Conservation (phyloP, 2,888 invertebrate species). For the Rhorus exstirpatorius region DNA sequence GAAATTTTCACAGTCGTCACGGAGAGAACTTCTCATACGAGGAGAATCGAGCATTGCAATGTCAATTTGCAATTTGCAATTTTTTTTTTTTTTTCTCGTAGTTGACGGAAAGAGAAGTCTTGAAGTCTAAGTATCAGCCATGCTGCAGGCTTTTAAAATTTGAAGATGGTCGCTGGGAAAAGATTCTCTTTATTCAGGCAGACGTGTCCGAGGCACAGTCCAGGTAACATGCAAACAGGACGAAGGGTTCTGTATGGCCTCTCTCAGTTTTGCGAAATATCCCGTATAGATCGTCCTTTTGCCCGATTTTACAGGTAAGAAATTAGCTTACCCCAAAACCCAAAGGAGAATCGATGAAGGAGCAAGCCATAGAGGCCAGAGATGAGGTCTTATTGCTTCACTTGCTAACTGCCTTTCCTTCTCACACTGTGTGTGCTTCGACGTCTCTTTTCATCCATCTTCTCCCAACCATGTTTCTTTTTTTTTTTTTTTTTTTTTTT, state of each 20-base stretch:
- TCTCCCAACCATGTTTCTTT: constrained; percentile 46
- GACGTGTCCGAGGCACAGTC: constrained; percentile 24
- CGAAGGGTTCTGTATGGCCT: not conserved
- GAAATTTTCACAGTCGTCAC: not conserved
- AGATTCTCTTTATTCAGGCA: constrained; percentile 48
- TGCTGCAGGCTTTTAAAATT: constrained; percentile 19
- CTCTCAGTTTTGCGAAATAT: constrained; percentile 26
- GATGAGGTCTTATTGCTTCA: constrained; percentile 20
- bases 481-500: no score
- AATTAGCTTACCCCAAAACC: constrained; percentile 29
- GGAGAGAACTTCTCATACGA: not conserved
- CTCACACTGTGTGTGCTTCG: constrained; percentile 1
- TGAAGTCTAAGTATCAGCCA: not conserved
- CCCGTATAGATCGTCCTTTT: constrained; percentile 3
- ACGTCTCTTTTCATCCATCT: constrained; percentile 57
- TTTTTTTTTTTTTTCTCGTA: not conserved
- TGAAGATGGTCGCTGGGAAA: not conserved
- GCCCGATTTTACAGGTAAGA: constrained; percentile 38
- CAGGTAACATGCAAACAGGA: constrained; percentile 69
- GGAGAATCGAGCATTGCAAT: not conserved
- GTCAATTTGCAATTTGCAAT: not conserved
- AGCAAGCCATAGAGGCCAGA: no score
- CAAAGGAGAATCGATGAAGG: constrained; percentile 39
- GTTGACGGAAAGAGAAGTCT: not conserved
- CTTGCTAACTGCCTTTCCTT: constrained; percentile 40